Conservation (phyloP, 1,140 invertebrate genomes). For the Parapsyche elsis region DNA sequence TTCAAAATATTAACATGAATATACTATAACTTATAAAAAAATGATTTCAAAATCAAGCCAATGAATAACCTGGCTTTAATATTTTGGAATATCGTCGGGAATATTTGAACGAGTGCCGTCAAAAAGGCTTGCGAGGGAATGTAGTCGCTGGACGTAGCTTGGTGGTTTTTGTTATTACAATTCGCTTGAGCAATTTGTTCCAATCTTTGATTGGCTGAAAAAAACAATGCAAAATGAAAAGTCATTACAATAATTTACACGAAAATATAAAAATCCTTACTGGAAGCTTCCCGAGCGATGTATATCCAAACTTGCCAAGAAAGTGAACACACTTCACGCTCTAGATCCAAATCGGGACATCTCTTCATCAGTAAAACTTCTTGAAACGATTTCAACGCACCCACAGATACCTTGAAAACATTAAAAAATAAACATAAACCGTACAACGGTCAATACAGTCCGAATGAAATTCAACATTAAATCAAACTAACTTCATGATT, state of each 20-base stretch:
- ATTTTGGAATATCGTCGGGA: conserved; percentile 92
- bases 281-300: conserved; percentile 58
- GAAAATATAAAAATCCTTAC: conserved; percentile 24
- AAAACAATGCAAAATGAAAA: not conserved
- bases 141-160: conserved; percentile 66
- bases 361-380: conserved; percentile 78
- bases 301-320: conserved; percentile 65
- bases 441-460: conserved; percentile 8
- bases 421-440: conserved; percentile 8
- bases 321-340: conserved; percentile 60
- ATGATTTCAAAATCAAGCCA: not conserved
- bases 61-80: conserved; percentile 81
- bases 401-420: conserved; percentile 85
- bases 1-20: conserved; percentile 30
- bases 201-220: conserved; percentile 35
- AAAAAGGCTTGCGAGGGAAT: conserved; percentile 92
- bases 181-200: conserved; percentile 2
- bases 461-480: too few species aligned
- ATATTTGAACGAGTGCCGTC: conserved; percentile 92
- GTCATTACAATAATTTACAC: not conserved
- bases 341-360: conserved; percentile 55
- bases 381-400: conserved; percentile 95
- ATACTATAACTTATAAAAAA: not conserved
- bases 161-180: conserved; percentile 25
- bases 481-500: conserved; percentile 84